Evolutionary conservation across 2,113 vertebrate species (phyloP).

Genomic region (Copsychus sechellarum): DNA sequence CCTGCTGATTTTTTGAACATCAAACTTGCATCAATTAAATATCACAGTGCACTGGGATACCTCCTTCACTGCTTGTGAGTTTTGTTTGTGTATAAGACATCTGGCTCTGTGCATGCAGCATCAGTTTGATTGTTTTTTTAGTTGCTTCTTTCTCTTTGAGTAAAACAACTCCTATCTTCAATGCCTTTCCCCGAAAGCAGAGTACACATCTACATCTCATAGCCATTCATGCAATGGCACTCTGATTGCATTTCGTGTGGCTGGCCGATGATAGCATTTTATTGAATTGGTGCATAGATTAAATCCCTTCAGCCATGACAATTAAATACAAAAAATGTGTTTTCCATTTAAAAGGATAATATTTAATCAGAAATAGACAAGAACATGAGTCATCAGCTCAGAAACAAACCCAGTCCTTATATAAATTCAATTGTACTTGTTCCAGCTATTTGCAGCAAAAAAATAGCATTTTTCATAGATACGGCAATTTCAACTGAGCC

Average conservation of each 20-base stretch:
- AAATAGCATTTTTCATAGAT: conserved; percentile 1
- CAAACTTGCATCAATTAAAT: conserved; percentile 4
- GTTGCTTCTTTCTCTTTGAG: background rate
- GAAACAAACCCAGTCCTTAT: conserved; percentile 32
- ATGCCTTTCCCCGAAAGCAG: background rate
- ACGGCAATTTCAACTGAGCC: background rate
- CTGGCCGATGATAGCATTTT: background rate
- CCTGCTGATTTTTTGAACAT: background rate
- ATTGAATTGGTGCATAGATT: conserved; percentile 48
- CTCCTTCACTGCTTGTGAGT: background rate
- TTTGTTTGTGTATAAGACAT: background rate
- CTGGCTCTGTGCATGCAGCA: background rate
- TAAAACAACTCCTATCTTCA: background rate
- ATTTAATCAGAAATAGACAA: conserved; percentile 68
- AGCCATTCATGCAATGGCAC: background rate
- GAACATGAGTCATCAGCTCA: conserved; percentile 53
- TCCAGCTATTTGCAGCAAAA: conserved; percentile 37
- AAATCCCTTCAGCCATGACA: conserved; percentile 45
- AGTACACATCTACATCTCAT: background rate
- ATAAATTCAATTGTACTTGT: conserved; percentile 59
- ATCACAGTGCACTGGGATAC: background rate
- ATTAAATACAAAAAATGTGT: conserved; percentile 46
- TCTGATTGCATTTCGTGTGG: conserved; percentile 20
- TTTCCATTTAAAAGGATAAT: conserved; percentile 47
- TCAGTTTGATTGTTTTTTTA: background rate